A percentile compares a stretch with the other conserved stretches of the same genome.
Evolutionary conservation across 2,888 invertebrate genomes (phyloP).

Genomic region (Urechis unicinctus): DNA sequence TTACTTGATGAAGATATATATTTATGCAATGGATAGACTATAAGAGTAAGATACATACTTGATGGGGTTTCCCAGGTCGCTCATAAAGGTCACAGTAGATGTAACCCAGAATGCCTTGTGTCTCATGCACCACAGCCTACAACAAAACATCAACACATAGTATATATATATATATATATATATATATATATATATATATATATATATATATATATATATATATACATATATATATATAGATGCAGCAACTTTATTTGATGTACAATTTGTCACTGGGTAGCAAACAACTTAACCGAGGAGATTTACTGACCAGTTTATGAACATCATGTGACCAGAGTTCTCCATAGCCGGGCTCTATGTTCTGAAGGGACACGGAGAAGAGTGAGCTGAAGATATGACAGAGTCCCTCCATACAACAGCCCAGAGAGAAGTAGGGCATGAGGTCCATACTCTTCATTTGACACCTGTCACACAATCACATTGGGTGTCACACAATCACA

Average conservation of each 20-base stretch:
- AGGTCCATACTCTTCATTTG: conserved; percentile 26
- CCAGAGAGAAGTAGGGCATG: conserved; percentile 78
- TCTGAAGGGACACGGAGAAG: conserved; percentile 67
- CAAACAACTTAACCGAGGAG: too few relatives aligned
- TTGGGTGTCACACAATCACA: too few relatives aligned
- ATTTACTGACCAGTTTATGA: conserved; percentile 69
- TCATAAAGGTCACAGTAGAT: conserved; percentile 98
- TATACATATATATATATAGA: not conserved
- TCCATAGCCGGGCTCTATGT: conserved; percentile 66
- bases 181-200: not conserved
- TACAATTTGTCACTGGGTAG: too few relatives aligned
- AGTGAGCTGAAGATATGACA: conserved; percentile 76
- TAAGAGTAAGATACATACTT: conserved; percentile 49
- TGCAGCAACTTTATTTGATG: not conserved
- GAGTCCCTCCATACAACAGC: conserved; percentile 95
- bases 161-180: too few relatives aligned
- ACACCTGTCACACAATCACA: not conserved
- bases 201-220: not conserved
- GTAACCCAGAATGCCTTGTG: conserved; percentile 76
- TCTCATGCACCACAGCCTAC: conserved; percentile 67
- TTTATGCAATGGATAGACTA: too few relatives aligned
- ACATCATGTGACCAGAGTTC: conserved; percentile 86
- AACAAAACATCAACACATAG: too few relatives aligned
- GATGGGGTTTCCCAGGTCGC: conserved; percentile 77
- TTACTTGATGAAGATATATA: too few relatives aligned